Percentiles rank a stretch among this genome's conserved stretches.
Evolutionary conservation across 2,888 invertebrate species (phyloP).

Genomic region (Petrolisthes cinctipes): DNA sequence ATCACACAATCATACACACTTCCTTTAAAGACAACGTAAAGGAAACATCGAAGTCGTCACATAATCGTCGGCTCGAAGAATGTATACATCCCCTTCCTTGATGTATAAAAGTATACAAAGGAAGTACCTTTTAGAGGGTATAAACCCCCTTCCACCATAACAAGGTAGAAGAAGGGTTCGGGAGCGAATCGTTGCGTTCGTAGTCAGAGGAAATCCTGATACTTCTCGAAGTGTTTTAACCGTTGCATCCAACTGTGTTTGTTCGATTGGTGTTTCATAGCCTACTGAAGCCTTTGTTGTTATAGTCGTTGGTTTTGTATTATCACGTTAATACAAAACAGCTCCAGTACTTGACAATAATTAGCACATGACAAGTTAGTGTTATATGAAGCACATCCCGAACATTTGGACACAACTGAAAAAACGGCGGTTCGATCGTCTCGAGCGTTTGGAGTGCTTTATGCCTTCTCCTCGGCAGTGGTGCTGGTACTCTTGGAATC

Average conservation of each 20-base stretch:
- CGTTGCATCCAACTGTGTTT: too few species aligned
- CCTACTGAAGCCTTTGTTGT: too few species aligned
- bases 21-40: neutral
- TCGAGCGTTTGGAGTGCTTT: neutral
- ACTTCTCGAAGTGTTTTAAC: too few species aligned
- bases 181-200: neutral
- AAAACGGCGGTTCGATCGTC: neutral
- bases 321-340: too few species aligned
- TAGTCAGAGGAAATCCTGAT: too few species aligned
- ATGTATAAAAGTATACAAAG: neutral
- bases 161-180: neutral
- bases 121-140: neutral
- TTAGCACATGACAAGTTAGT: too few species aligned
- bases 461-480: slow-evolving; percentile 22
- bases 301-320: too few species aligned
- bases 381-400: too few species aligned
- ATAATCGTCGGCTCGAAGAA: neutral
- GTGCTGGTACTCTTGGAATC: slow-evolving; percentile 36
- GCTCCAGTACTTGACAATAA: too few species aligned
- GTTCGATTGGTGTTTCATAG: too few species aligned
- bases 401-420: too few species aligned
- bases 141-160: neutral
- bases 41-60: neutral
- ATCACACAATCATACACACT: neutral
- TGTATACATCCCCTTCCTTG: neutral